phyloP scores from a whole-genome alignment of 2,888 invertebrate genomes.

The Pseudolycoriella hygida region DNA sequence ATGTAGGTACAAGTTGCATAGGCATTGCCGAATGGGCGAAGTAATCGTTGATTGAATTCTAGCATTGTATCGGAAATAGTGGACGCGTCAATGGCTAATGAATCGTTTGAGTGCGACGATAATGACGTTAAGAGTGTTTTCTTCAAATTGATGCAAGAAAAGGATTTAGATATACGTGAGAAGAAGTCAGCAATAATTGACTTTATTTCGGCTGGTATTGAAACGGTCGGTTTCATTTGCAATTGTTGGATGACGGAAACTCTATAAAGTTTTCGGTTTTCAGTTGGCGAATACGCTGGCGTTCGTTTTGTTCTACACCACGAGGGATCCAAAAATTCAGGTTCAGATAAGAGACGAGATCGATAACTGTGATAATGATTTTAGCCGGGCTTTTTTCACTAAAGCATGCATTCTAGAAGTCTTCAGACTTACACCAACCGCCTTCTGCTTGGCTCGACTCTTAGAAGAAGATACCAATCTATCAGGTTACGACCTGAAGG shows the following conservation, averaged over 20 bases:
- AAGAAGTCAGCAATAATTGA: slow-evolving; percentile 74
- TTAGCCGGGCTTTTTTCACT: slow-evolving; percentile 51
- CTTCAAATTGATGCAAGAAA: slow-evolving; percentile 52
- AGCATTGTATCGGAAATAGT: slow-evolving; percentile 66
- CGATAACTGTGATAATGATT: slow-evolving; percentile 33
- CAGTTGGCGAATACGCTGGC: slow-evolving; percentile 65
- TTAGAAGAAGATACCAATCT: slow-evolving; percentile 52
- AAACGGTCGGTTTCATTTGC: slow-evolving; percentile 53
- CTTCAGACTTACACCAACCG: slow-evolving; percentile 47
- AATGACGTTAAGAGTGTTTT: slow-evolving; percentile 50
- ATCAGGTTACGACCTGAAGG: slow-evolving; percentile 46
- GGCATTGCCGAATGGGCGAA: not conserved
- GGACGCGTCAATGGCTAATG: slow-evolving; percentile 44
- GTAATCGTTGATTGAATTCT: slow-evolving; percentile 13
- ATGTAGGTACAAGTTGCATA: slow-evolving; percentile 20
- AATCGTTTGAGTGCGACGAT: slow-evolving; percentile 25
- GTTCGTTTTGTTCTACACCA: slow-evolving; percentile 58
- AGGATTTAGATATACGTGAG: slow-evolving; percentile 55
- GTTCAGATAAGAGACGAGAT: slow-evolving; percentile 47
- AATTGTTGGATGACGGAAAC: no score
- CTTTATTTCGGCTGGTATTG: slow-evolving; percentile 74
- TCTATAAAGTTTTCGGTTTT: no score
- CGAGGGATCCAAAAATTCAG: slow-evolving; percentile 47
- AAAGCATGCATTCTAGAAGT: slow-evolving; percentile 64
- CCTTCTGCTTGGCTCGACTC: slow-evolving; percentile 61